Conservation (phyloP, 2,113 vertebrate genomes). For the Oncorhynchus tshawytscha region DNA sequence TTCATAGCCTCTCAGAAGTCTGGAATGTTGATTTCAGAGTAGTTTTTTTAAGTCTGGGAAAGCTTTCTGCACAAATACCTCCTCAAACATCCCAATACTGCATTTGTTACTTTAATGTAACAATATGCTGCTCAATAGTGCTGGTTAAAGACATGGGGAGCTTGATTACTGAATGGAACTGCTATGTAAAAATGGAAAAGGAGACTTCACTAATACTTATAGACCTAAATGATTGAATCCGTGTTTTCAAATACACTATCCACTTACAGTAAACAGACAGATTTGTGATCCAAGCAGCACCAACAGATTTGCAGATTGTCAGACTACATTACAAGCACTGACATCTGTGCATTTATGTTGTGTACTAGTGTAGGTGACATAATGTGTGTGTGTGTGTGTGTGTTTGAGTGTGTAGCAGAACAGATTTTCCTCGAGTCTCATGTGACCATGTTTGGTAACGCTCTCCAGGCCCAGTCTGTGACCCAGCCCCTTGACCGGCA, state of each 20-base stretch:
- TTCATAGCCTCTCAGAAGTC: constrained; percentile 42
- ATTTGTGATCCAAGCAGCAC: neutral
- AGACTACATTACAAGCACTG: neutral
- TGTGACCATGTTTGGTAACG: constrained; percentile 82
- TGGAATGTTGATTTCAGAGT: constrained; percentile 47
- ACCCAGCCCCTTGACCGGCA: constrained; percentile 64
- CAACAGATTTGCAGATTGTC: neutral
- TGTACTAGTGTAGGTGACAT: constrained; percentile 11
- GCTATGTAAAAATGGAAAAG: neutral
- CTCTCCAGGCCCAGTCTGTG: constrained; percentile 56
- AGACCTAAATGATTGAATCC: neutral
- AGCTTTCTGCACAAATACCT: constrained; percentile 10
- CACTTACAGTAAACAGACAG: neutral
- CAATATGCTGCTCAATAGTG: constrained; percentile 4
- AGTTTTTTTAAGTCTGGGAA: constrained; percentile 62
- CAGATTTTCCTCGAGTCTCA: constrained; percentile 57
- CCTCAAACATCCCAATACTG: neutral
- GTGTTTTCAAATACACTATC: neutral
- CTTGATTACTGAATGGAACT: neutral
- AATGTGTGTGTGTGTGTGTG: neutral
- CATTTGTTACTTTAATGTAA: neutral
- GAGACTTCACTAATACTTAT: neutral
- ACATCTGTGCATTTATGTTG: neutral
- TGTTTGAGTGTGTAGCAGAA: constrained; percentile 35
- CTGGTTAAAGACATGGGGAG: neutral